Base-by-base conservation (phyloP, 1,140 invertebrate genomes). In the Drosophila rhopaloa region DNA sequence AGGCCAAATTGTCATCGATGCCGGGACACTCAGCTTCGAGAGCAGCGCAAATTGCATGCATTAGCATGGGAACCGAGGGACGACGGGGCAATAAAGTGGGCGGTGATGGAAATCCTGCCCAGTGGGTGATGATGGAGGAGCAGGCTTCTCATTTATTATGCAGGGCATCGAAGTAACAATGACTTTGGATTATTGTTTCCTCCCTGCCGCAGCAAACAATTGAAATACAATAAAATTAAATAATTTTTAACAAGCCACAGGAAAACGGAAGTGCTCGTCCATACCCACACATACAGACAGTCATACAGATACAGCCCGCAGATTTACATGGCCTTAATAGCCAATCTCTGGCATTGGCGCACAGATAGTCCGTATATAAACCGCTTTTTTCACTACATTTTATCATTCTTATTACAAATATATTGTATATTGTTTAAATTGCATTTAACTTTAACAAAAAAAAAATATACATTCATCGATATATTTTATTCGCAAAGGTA, bases 401-500 rank as follows among this genome's bases (percentile, higher is more conserved):
- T 83, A 83, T 79, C 86, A 63, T 70, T 70, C 66, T 68, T 89
- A 86, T 78, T 85, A 83, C 79, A 77, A 86, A 86, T 83, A 80
- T 79, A 72, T 73, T 76, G 79, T 66, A 73, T 62, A 89, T 86
- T 86, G 83, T 86, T 89, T 86, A 86, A 86, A 86, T 86, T 86
- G 84, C 79, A 79, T 86, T 81, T 78, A 86, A 79, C 83, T 88
- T 73, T 40, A 62, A 56, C 51, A 75, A 60, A 53, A 67, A 53
- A 67, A 51, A 63, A 61, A 51, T 29, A 71, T 32, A 51, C n/a
- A 32, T 27, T 44, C 50, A 54, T 32, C 37, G 51, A 86, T 86
- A 88, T 88, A 86, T 86, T 86, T 86, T 79, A 88, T 79, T 79
- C 65, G 83, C 79, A 88, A 83, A 86, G 83, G 83, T 86, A 86